Evolutionary conservation across 2,888 invertebrate genomes (phyloP).

Genomic region (Allacma fusca): DNA sequence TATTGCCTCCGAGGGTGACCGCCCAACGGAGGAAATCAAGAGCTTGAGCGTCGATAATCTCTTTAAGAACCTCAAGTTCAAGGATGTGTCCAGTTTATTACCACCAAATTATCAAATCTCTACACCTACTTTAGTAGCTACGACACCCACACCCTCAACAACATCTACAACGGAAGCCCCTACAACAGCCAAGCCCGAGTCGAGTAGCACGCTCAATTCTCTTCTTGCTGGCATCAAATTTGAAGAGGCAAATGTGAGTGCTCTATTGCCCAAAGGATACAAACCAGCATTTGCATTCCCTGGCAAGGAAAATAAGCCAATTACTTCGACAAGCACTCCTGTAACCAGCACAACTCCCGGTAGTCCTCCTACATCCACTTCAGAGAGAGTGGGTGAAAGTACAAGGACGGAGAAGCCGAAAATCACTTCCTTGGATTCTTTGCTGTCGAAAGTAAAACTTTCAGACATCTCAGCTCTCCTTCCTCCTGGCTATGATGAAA

Average conservation of each 20-base stretch:
- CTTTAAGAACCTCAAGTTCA: constrained; percentile 38
- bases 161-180: constrained; percentile 32
- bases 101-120: constrained; percentile 46
- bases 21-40: background rate
- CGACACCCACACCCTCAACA: constrained; percentile 42
- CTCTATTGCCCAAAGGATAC: constrained; percentile 72
- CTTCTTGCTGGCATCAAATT: constrained; percentile 41
- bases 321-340: constrained; percentile 36
- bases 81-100: constrained; percentile 48
- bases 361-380: constrained; percentile 59
- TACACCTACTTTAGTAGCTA: constrained; percentile 47
- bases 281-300: constrained; percentile 59
- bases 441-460: constrained; percentile 67
- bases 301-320: background rate
- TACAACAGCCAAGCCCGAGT: constrained; percentile 62
- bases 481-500: constrained; percentile 71
- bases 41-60: constrained; percentile 33
- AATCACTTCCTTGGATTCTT: constrained; percentile 64
- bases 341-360: constrained; percentile 57
- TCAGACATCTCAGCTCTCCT: constrained; percentile 65
- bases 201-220: constrained; percentile 47
- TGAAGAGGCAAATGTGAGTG: constrained; percentile 46
- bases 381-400: constrained; percentile 49
- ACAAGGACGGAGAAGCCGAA: constrained; percentile 45
- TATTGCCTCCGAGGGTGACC: constrained; percentile 21